Conservation (phyloP, 1,140 invertebrate species). For the Lamellibrachia luymesi region DNA sequence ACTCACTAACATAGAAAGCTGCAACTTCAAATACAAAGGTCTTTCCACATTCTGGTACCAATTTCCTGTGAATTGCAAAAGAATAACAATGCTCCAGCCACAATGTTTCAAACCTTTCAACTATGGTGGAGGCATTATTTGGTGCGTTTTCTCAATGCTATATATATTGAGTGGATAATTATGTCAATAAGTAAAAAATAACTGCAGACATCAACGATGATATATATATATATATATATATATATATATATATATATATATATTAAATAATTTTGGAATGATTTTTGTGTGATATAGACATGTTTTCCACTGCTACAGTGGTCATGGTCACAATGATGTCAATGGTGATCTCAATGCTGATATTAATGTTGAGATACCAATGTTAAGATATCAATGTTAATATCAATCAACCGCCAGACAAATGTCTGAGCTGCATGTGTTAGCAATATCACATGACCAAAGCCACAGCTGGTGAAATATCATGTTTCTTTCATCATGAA, state of each 20-base stretch:
- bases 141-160: background rate
- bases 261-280: background rate
- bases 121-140: background rate
- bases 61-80: background rate
- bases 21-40: background rate
- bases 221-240: too few relatives aligned
- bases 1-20: background rate
- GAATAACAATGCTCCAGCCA: background rate
- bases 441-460: background rate
- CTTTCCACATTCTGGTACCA: background rate
- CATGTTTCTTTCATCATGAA: background rate
- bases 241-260: too few relatives aligned
- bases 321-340: background rate
- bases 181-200: too few relatives aligned
- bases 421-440: background rate
- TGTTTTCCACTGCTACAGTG: background rate
- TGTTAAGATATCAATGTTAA: background rate
- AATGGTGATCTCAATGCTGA: background rate
- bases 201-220: background rate
- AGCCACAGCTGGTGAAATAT: background rate
- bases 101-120: background rate
- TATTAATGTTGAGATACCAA: background rate
- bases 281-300: background rate
- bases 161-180: background rate
- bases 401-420: background rate